phyloP scores from a whole-genome alignment of 2,888 invertebrate species.

The Mayetiola destructor region DNA sequence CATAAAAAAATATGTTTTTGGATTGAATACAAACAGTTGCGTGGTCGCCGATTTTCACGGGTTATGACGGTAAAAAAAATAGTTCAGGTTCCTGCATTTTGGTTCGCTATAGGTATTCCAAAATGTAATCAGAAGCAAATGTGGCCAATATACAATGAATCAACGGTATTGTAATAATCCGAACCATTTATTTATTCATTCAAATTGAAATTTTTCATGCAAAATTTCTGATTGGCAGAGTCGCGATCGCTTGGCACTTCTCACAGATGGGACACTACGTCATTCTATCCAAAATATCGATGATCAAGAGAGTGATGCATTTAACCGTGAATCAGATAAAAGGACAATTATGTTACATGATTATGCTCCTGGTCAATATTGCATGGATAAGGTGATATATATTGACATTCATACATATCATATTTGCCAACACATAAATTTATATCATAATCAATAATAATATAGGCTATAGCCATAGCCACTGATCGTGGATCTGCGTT shows the following conservation, averaged over 20 bases:
- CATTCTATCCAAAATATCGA: constrained; percentile 52
- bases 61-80: constrained; percentile 43
- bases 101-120: constrained; percentile 49
- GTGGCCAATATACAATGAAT: constrained; percentile 49
- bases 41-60: constrained; percentile 50
- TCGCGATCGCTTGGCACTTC: constrained; percentile 41
- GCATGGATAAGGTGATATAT: constrained; percentile 60
- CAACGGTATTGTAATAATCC: constrained; percentile 24
- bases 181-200: neutral
- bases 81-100: constrained; percentile 41
- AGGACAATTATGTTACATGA: constrained; percentile 50
- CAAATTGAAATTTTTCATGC: neutral
- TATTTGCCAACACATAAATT: neutral
- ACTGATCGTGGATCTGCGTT: constrained; percentile 40
- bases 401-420: neutral
- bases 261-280: constrained; percentile 55
- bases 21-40: constrained; percentile 32
- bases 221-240: constrained; percentile 27
- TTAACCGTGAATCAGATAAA: constrained; percentile 31
- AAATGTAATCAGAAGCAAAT: constrained; percentile 55
- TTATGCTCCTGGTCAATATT: constrained; percentile 61
- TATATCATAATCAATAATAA: neutral
- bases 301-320: constrained; percentile 23
- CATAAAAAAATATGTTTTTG: neutral
- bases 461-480: constrained; percentile 28